Evolutionary conservation across 2,113 vertebrate genomes (phyloP), one percentile per base, ranked within the genome.

Genomic region (Pardalotus punctatus): DNA sequence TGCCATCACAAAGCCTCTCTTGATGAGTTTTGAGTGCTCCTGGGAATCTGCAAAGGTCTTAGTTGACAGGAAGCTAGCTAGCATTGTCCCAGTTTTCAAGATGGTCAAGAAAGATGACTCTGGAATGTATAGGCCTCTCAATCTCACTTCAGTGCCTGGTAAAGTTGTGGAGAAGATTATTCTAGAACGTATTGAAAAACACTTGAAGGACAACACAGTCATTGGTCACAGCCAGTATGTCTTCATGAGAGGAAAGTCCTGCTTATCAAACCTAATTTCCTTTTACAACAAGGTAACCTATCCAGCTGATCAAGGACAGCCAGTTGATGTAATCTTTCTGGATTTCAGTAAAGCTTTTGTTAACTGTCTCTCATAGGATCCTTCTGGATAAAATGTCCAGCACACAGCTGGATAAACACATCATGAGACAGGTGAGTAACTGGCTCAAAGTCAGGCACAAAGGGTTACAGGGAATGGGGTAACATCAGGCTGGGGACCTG

Each of bases 361-460:
- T 61, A 13, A 11, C 42, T 29, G n/a, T 40, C 19, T 47, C 8
- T 70, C 29, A 40, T 10, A 54, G 29, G 3, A 54, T 40, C 9
- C 9, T 20, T 61, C 12, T 62, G 40, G 6, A 20, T 20, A 29
- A 54, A 47, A 29, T 16, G 20, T 47, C 40, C 48, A 48, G 40
- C 40, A 35, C 29, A 35, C 3, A 12, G 5, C 10, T 70, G 16
- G 20, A 62, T n/a, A 79, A 87, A 40, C 56, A n/a, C 10, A 31
- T 18, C 6, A 40, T 24, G 10, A 0, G 8, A 47, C 48, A 24
- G 5, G 9, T 40, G 35, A 71, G 48, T 11, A 64, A 5, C 35
- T 31, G 57, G 11, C 20, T 62, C 20, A 29, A 2, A 4, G 16
- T n/a, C 0, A 0, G 21, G 9, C 13, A 25, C 9, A 38, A 33